Evolutionary conservation across 2,888 invertebrate genomes (phyloP).

Genomic region (Seladonia tumulorum): DNA sequence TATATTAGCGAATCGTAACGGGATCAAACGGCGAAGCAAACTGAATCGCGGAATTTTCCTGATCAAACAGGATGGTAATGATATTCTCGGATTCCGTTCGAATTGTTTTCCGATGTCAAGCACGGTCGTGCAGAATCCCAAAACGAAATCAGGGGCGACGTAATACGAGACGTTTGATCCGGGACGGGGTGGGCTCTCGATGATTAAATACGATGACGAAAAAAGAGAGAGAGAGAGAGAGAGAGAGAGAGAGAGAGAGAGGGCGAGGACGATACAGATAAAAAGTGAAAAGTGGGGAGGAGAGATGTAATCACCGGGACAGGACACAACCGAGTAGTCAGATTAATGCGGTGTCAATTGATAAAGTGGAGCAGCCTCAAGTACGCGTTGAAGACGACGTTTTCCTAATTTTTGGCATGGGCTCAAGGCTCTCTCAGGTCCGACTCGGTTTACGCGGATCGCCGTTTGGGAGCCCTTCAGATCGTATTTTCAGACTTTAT

Average conservation of each 20-base stretch:
- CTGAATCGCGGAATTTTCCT: neutral
- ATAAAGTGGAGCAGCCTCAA: constrained; percentile 72
- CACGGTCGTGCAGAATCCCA: neutral
- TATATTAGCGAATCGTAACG: neutral
- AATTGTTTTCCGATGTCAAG: neutral
- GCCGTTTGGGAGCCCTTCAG: constrained; percentile 76
- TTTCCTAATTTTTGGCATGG: constrained; percentile 80
- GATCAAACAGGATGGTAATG: neutral
- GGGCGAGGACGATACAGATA: neutral
- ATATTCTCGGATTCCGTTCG: neutral
- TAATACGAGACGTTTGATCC: constrained; percentile 13
- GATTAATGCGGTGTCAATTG: constrained; percentile 62
- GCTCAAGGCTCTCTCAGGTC: constrained; percentile 78
- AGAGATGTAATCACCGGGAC: neutral
- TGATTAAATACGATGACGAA: constrained; percentile 19
- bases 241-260: neutral
- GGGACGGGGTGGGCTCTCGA: neutral
- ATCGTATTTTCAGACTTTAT: constrained; percentile 82
- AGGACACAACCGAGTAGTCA: constrained; percentile 16
- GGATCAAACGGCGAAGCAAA: neutral
- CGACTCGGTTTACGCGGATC: constrained; percentile 60
- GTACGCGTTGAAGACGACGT: constrained; percentile 67
- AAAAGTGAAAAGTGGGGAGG: neutral
- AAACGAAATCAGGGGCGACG: constrained; percentile 10
- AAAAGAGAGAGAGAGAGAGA: constrained; percentile 4